Percentiles rank a stretch among this genome's conserved stretches.
Evolutionary conservation across 2,797 vertebrate species (phyloP).

Genomic region (Muscicapa striata): DNA sequence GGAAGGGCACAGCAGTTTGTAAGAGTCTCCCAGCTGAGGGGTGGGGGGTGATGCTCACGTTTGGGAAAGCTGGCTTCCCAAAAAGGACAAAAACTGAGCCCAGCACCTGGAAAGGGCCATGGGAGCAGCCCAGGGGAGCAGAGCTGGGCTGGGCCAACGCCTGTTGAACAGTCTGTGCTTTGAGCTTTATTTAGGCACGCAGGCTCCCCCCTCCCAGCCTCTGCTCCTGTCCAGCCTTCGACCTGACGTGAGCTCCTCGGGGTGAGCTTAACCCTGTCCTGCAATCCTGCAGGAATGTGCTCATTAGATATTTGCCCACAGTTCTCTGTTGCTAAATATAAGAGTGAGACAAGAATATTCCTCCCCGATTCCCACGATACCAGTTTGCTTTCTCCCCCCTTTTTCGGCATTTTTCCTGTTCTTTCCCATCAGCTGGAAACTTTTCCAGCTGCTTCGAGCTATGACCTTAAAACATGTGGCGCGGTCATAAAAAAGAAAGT

Average conservation of each 20-base stretch:
- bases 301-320: not conserved
- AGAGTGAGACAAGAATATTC: conserved; percentile 53
- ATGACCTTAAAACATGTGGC: conserved; percentile 48
- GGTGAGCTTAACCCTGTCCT: conserved; percentile 55
- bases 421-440: conserved; percentile 73
- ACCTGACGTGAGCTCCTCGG: not conserved
- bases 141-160: not conserved
- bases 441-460: conserved; percentile 50
- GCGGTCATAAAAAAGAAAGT: not conserved
- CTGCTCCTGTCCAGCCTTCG: conserved; percentile 23
- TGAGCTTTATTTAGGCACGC: conserved; percentile 61
- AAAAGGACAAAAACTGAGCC: conserved; percentile 21
- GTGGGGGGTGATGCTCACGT: not conserved
- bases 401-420: conserved; percentile 24
- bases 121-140: not conserved
- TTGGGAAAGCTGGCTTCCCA: not conserved
- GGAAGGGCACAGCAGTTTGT: not conserved
- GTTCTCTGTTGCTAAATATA: conserved; percentile 63
- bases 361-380: conserved; percentile 68
- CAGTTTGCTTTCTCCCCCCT: conserved; percentile 1
- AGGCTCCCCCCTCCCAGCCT: not conserved
- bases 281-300: not conserved
- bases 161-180: conserved; percentile 52
- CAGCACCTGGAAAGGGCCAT: conserved; percentile 9
- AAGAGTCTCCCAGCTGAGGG: not conserved